phyloP scores from a whole-genome alignment of 2,888 invertebrate species.

The Cheilosia vulpina region DNA sequence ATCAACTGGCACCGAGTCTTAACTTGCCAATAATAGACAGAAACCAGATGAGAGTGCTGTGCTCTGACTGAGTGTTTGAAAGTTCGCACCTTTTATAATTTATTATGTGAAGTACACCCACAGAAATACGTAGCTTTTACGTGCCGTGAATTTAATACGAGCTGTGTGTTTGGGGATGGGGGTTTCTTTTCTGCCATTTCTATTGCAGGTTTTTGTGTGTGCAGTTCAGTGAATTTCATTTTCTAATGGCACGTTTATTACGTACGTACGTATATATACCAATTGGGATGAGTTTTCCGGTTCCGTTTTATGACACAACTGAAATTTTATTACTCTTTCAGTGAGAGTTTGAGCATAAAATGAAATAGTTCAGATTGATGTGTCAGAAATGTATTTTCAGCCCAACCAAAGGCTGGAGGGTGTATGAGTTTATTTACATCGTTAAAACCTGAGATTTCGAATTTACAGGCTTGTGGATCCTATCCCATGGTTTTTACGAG shows the following conservation, averaged over 20 bases:
- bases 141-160: constrained; percentile 11
- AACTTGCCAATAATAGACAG: constrained; percentile 51
- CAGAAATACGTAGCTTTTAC: constrained; percentile 14
- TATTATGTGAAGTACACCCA: constrained; percentile 39
- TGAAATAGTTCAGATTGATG: constrained; percentile 2
- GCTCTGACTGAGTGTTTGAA: constrained; percentile 39
- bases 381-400: neutral
- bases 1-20: constrained; percentile 38
- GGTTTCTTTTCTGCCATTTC: neutral
- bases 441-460: no score
- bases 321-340: neutral
- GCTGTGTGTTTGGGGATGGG: neutral
- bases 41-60: constrained; percentile 33
- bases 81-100: constrained; percentile 56
- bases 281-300: constrained; percentile 11
- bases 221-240: constrained; percentile 14
- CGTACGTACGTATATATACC: neutral
- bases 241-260: constrained; percentile 20
- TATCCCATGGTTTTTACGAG: no score
- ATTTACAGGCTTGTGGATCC: no score
- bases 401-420: neutral
- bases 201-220: neutral
- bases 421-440: no score
- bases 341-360: neutral
- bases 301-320: constrained; percentile 18